Evolutionary conservation across 2,888 invertebrate species (phyloP), one percentile per base, ranked within the genome.

Genomic region (Drosophila pseudotalamancana): DNA sequence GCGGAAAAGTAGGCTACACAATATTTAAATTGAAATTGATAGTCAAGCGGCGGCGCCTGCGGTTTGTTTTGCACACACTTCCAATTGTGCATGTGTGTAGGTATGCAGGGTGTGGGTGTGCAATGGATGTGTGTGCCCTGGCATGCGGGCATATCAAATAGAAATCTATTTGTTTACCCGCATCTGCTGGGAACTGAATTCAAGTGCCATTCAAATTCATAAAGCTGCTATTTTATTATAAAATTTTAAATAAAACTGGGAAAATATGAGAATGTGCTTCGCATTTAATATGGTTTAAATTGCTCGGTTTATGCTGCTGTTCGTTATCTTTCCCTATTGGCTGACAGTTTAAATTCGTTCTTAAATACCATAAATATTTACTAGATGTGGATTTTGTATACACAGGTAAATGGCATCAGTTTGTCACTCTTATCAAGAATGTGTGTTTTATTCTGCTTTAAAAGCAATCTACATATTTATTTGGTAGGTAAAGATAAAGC

Each of bases 21-120:
- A 76, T 76, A 65, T 73, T 80, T 83, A 81, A 81, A 81, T 81
- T 81, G 81, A 81, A 81, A 81, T 83, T 81, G 81, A 81, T 81
- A 77, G 86, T 46, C 66, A 27, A 57, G 57, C 72, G 72, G 45
- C 69, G 40, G 25, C 43, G 51, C 68, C 40, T 67, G 82, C 78
- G 82, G 46, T 69, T 55, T 63, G 54, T 19, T 69, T 43, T 57
- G 57, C 48, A 40, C 35, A 49, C 32, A 32, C 56, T 54, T 61
- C 72, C 60, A n/a, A n/a, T n/a, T 35, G 6, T 42, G 27, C 53
- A 43, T 48, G 53, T 53, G 60, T 56, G 39, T 32, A 18, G 37
- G 57, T n/a, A n/a, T n/a, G n/a, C n/a, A 23, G 23, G 51, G 35
- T 29, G 49, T 55, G 55, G 57, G 51, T 37, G 32, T 16, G 9